These are phyloP conservation scores for Rhopalosiphum maidis DNA, from an alignment of 1,140 invertebrate genomes.

Conservation along the genomic window DNA sequence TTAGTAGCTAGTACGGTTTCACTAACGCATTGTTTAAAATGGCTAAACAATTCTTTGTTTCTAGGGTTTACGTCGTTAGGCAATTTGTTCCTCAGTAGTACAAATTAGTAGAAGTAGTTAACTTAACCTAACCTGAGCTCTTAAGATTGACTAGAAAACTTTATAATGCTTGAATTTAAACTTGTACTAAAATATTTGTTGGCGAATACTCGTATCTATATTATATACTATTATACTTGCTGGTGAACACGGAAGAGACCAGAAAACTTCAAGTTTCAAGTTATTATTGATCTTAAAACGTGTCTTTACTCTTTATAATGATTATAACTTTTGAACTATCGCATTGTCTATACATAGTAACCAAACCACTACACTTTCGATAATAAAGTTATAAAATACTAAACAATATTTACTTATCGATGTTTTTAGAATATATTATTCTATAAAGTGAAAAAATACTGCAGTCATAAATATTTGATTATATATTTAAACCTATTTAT, in stretches of 20 bases:
- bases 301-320: background rate
- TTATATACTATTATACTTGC: background rate
- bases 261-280: background rate
- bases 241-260: background rate
- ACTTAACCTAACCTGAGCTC: background rate
- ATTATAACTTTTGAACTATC: background rate
- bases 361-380: background rate
- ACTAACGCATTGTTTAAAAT: background rate
- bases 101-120: too few species aligned
- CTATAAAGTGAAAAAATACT: background rate
- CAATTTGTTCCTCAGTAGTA: background rate
- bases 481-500: constrained; percentile 12
- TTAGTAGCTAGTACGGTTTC: background rate
- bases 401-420: background rate
- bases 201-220: background rate
- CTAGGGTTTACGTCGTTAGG: background rate
- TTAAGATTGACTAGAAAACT: background rate
- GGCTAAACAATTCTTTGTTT: background rate
- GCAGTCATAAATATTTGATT: background rate
- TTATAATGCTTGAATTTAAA: background rate
- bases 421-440: background rate
- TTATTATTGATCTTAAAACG: background rate
- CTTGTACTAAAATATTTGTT: background rate
- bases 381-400: background rate
- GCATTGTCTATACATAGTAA: background rate